Conservation (phyloP, 2,797 vertebrate genomes). For the Intellagama lesueurii region DNA sequence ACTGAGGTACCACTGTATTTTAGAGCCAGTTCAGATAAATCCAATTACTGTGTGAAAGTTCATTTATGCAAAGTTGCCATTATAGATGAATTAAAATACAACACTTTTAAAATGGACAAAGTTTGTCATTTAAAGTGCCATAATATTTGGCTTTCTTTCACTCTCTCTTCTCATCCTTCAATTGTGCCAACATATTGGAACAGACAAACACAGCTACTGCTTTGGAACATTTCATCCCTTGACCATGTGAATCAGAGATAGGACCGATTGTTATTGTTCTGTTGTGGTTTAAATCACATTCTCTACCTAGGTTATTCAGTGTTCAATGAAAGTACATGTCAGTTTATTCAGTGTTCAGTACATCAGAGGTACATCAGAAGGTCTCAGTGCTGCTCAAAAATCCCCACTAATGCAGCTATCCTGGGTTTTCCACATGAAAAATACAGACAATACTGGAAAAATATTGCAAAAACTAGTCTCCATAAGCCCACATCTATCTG, state of each 20-base stretch:
- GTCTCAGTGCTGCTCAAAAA: conserved; percentile 21
- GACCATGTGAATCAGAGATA: background rate
- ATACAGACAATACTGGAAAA: conserved; percentile 43
- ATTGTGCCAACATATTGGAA: too few species aligned
- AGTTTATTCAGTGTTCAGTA: too few species aligned
- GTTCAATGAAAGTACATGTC: background rate
- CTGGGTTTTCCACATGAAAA: conserved; percentile 42
- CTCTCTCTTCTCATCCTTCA: too few species aligned
- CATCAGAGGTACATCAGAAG: conserved; percentile 9
- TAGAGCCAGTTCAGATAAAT: too few species aligned
- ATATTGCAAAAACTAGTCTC: conserved; percentile 6
- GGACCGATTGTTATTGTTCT: background rate
- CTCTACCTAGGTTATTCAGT: background rate
- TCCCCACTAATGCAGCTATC: conserved; percentile 24
- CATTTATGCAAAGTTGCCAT: too few species aligned
- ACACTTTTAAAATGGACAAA: background rate
- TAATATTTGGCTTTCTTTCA: too few species aligned
- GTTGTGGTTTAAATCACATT: background rate
- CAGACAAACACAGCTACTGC: too few species aligned
- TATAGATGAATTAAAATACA: too few species aligned
- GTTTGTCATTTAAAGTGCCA: too few species aligned
- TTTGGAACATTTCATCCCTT: background rate
- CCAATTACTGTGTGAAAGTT: too few species aligned
- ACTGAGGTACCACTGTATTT: too few species aligned
- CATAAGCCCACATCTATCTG: background rate